These are phyloP conservation scores for Rhyzopertha dominica DNA, from an alignment of 1,140 invertebrate genomes.

Conservation along the genomic window DNA sequence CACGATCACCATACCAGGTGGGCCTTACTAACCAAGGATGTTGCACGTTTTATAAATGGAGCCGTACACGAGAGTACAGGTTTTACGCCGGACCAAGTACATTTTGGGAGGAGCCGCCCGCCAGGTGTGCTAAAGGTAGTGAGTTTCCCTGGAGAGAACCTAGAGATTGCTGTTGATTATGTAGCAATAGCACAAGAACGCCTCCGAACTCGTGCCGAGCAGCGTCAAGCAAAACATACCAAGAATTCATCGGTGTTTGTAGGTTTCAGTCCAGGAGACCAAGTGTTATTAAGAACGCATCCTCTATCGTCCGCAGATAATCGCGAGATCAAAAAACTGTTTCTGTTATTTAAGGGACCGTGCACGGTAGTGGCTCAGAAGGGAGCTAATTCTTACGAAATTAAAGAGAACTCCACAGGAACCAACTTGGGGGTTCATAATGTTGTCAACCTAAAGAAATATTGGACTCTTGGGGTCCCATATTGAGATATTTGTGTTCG, in stretches of 20 bases:
- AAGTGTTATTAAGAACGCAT: slow-evolving; percentile 8
- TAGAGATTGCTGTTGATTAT: neutral
- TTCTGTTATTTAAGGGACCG: slow-evolving; percentile 3
- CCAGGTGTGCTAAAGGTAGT: no score
- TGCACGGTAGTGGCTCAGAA: neutral
- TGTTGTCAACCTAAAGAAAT: no score
- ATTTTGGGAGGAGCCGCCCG: slow-evolving; percentile 1
- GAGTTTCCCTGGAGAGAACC: no score
- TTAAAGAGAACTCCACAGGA: neutral
- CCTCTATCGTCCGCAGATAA: neutral
- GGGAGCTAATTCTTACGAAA: slow-evolving; percentile 1
- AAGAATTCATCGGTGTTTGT: neutral
- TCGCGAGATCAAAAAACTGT: slow-evolving; percentile 9
- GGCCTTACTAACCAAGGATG: neutral
- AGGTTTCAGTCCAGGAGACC: no score
- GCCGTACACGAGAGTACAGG: slow-evolving; percentile 3
- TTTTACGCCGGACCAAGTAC: slow-evolving; percentile 1
- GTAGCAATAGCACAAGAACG: neutral
- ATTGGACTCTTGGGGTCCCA: no score
- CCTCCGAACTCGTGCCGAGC: neutral
- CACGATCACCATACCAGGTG: slow-evolving; percentile 1
- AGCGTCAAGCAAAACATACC: neutral
- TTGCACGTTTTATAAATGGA: neutral
- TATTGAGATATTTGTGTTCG: no score
- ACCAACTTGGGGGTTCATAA: no score